Conservation (phyloP, 1,140 invertebrate species). For the Anastrepha obliqua region DNA sequence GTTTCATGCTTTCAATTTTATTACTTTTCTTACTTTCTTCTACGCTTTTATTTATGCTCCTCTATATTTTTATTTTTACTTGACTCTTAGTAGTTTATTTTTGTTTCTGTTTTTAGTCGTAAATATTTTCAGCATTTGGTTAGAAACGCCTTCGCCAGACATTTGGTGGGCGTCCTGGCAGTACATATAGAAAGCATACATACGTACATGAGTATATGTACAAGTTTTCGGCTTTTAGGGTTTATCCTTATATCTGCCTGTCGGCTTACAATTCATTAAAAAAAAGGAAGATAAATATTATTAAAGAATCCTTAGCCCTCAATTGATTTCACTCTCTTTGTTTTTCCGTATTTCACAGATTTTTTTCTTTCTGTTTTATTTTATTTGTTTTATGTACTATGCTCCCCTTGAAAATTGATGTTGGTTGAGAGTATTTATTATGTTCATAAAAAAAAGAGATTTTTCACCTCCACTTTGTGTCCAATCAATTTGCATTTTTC, state of each 20-base stretch:
- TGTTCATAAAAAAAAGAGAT: conserved; percentile 11
- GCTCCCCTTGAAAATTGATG: conserved; percentile 31
- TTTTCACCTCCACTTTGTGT: not conserved
- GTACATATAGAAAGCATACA: too few species aligned
- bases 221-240: not conserved
- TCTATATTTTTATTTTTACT: not conserved
- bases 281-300: not conserved
- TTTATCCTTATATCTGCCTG: not conserved
- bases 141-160: not conserved
- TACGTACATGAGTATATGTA: too few species aligned
- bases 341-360: not conserved
- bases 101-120: not conserved
- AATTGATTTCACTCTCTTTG: not conserved
- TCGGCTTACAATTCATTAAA: not conserved
- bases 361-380: not conserved
- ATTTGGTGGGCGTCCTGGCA: not conserved
- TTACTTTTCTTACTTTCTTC: conserved; percentile 47
- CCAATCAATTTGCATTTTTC: not conserved
- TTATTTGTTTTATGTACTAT: not conserved
- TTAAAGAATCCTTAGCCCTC: not conserved
- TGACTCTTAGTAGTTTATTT: not conserved
- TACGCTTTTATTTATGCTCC: conserved; percentile 29
- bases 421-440: conserved; percentile 37
- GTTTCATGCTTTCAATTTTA: conserved; percentile 54
- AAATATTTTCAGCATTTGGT: not conserved